phyloP scores from a whole-genome alignment of 2,113 vertebrate genomes.

The Mohoua ochrocephala region DNA sequence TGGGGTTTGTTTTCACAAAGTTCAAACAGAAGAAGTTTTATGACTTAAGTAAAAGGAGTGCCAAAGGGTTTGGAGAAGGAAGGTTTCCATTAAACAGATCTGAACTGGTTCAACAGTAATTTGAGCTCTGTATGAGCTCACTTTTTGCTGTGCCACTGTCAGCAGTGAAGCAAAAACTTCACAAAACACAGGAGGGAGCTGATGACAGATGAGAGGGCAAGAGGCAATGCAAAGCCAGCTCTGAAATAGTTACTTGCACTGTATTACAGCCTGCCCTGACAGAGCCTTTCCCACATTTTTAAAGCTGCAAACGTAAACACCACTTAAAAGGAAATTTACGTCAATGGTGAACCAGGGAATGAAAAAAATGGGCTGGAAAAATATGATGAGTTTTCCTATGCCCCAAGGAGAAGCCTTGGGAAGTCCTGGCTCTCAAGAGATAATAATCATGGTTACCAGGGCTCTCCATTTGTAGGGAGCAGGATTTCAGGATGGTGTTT shows the following conservation, averaged over 20 bases:
- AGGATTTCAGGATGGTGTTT: not conserved
- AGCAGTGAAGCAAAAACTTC: not conserved
- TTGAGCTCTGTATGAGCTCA: constrained; percentile 6
- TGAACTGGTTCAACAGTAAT: constrained; percentile 4
- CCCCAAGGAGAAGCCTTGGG: not conserved
- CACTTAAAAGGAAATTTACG: not conserved
- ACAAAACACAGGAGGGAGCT: not conserved
- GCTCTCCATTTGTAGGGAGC: not conserved
- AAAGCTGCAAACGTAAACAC: not conserved
- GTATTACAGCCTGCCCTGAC: not conserved
- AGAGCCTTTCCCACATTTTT: not conserved
- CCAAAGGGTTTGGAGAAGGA: constrained; percentile 2
- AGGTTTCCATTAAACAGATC: constrained; percentile 48
- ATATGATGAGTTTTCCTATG: not conserved
- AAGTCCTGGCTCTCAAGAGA: not conserved
- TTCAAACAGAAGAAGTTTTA: constrained; percentile 25
- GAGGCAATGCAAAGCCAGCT: not conserved
- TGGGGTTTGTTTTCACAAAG: constrained; percentile 6
- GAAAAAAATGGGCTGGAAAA: not conserved
- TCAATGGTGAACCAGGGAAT: not conserved
- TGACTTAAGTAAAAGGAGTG: not conserved
- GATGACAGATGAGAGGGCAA: constrained; percentile 12
- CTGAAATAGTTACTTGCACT: not conserved
- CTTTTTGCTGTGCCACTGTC: not conserved
- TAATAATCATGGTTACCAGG: not conserved